A percentile compares a stretch with the other conserved stretches of the same genome.
phyloP scores from a whole-genome alignment of 2,888 invertebrate species.

The Lamellibrachia satsuma region DNA sequence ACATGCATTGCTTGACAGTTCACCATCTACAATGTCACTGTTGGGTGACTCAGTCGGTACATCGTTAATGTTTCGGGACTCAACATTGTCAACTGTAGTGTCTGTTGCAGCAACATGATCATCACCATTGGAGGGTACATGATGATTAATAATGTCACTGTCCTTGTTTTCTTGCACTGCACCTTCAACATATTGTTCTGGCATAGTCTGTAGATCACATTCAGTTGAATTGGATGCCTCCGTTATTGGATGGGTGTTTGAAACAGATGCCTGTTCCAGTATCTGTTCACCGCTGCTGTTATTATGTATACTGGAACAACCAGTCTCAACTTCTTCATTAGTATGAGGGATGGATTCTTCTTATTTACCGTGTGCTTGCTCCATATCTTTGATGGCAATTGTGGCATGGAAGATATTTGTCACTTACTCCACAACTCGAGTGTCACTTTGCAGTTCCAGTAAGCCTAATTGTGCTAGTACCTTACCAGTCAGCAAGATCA shows the following conservation, averaged over 20 bases:
- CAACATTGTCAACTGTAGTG: not conserved
- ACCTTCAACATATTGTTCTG: no score
- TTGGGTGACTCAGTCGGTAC: not conserved
- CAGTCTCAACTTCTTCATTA: no score
- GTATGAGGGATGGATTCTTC: not conserved
- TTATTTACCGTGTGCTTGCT: not conserved
- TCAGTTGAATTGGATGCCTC: no score
- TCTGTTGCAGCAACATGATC: constrained; percentile 6
- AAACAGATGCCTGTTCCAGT: no score
- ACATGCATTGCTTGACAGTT: no score
- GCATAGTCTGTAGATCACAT: no score
- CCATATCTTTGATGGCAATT: not conserved
- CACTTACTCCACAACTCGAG: not conserved
- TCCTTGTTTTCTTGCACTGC: not conserved
- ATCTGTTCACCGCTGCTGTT: no score
- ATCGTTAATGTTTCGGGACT: not conserved
- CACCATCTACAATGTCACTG: not conserved
- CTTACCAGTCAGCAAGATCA: not conserved
- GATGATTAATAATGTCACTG: not conserved
- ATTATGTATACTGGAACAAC: no score
- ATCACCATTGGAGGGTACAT: not conserved
- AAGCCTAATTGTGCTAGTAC: not conserved
- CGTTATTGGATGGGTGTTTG: no score
- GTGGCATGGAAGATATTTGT: not conserved
- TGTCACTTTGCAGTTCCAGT: not conserved